Percentiles rank a stretch among this genome's conserved stretches.
These are phyloP conservation scores for Epizoanthus scotinus DNA, from an alignment of 92 coral and sea anemone genomes.

Conservation along the genomic window DNA sequence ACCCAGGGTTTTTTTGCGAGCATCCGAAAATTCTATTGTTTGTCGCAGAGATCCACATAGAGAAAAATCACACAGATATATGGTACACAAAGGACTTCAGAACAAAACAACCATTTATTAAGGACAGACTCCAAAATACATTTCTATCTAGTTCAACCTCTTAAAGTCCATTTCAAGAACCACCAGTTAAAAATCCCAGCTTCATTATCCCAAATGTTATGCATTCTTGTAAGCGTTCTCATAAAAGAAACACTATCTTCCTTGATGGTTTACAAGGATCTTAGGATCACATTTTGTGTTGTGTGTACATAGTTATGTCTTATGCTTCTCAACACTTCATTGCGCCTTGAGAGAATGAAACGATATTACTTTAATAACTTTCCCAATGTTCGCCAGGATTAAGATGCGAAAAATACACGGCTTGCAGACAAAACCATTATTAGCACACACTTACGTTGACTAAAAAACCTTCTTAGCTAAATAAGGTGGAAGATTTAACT, in stretches of 20 bases:
- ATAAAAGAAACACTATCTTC: background rate
- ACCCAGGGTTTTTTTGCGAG: background rate
- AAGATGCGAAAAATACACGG: constrained; percentile 82
- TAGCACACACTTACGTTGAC: constrained; percentile 80
- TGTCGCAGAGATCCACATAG: background rate
- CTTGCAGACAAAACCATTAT: constrained; percentile 83
- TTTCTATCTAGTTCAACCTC: background rate
- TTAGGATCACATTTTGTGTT: constrained; percentile 12
- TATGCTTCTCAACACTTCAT: constrained; percentile 59
- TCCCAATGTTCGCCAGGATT: constrained; percentile 78
- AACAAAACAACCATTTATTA: constrained; percentile 18
- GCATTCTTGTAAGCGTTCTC: background rate
- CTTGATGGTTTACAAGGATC: background rate
- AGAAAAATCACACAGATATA: background rate
- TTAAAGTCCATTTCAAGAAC: background rate
- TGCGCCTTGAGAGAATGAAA: constrained; percentile 58
- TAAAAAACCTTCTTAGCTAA: constrained; percentile 82
- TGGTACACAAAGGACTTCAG: constrained; percentile 23
- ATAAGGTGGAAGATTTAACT: constrained; percentile 77
- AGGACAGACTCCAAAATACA: constrained; percentile 3
- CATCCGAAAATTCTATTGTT: constrained; percentile 3
- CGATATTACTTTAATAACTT: constrained; percentile 79
- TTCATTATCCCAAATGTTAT: background rate
- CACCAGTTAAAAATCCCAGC: background rate
- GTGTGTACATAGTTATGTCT: constrained; percentile 23